A percentile compares a stretch with the other conserved stretches of the same genome.
phyloP scores from a whole-genome alignment of 2,888 invertebrate species.

The Chymomyza procnemis region DNA sequence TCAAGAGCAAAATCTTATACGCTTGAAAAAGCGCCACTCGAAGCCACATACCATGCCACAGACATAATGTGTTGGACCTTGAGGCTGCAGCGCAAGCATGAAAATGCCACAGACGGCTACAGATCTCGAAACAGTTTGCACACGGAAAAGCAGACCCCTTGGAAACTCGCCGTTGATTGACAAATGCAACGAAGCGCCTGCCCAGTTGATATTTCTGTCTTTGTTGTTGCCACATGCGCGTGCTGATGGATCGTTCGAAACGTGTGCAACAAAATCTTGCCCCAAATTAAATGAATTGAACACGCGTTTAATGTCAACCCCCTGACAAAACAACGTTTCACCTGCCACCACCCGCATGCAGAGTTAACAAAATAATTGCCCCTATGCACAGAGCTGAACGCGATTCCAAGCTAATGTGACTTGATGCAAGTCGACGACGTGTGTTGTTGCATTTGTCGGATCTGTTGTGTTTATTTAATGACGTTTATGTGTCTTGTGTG shows the following conservation, averaged over 20 bases:
- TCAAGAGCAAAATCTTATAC: slow-evolving; percentile 51
- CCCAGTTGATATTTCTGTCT: slow-evolving; percentile 22
- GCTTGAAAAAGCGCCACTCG: slow-evolving; percentile 22
- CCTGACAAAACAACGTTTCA: slow-evolving; percentile 30
- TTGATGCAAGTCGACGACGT: slow-evolving; percentile 3
- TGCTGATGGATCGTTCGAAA: slow-evolving; percentile 7
- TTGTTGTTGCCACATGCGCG: not conserved
- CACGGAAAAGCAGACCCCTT: not conserved
- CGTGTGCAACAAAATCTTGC: slow-evolving; percentile 32
- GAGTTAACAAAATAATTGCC: not conserved
- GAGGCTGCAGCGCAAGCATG: slow-evolving; percentile 43
- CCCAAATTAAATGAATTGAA: slow-evolving; percentile 69
- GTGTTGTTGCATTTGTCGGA: slow-evolving; percentile 11
- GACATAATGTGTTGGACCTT: slow-evolving; percentile 60
- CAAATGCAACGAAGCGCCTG: slow-evolving; percentile 58
- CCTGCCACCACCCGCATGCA: slow-evolving; percentile 59
- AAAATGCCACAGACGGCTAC: slow-evolving; percentile 35
- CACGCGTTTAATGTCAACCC: slow-evolving; percentile 67
- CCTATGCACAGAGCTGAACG: not conserved
- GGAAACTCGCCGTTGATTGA: slow-evolving; percentile 52
- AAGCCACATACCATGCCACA: slow-evolving; percentile 3
- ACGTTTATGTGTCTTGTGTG: slow-evolving; percentile 64
- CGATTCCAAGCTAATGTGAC: slow-evolving; percentile 8
- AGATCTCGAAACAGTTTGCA: not conserved
- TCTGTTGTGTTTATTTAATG: slow-evolving; percentile 61